Percentiles rank a stretch among this genome's conserved stretches.
Conservation (phyloP, 35 echinoderm and acorn worm genomes). For the Amphiura filiformis region DNA sequence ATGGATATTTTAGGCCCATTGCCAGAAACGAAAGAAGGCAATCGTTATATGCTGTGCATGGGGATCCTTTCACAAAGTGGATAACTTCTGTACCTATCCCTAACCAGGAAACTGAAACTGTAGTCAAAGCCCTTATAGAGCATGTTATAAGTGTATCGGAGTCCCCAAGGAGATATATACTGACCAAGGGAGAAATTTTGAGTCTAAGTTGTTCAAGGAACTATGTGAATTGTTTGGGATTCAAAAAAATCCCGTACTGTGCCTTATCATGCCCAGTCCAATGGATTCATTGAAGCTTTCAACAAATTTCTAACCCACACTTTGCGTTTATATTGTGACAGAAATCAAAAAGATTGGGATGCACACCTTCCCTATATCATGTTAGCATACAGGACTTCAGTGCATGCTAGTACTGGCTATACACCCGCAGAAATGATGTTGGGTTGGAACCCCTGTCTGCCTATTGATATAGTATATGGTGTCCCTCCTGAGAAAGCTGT, state of each 20-base stretch:
- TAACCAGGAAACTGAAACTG: constrained; percentile 43
- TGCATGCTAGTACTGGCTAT: constrained; percentile 41
- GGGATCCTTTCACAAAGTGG: constrained; percentile 68
- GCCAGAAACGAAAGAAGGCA: constrained; percentile 37
- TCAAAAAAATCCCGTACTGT: constrained; percentile 47
- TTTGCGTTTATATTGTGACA: constrained; percentile 4
- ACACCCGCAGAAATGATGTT: constrained; percentile 53
- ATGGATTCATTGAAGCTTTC: constrained; percentile 30
- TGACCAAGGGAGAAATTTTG: constrained; percentile 67
- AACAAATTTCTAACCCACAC: constrained; percentile 7
- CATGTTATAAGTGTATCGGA: constrained; percentile 56
- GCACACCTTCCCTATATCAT: constrained; percentile 21
- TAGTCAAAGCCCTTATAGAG: constrained; percentile 37
- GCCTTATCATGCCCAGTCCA: constrained; percentile 35
- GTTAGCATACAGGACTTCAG: constrained; percentile 22
- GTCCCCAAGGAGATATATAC: constrained; percentile 38
- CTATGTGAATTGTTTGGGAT: constrained; percentile 48
- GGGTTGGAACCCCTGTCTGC: constrained; percentile 15
- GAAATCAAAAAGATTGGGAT: constrained; percentile 44
- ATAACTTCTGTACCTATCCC: constrained; percentile 47
- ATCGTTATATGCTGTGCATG: constrained; percentile 42
- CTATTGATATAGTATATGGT: constrained; percentile 20
- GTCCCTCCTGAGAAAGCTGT: neutral
- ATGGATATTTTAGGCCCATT: constrained; percentile 46
- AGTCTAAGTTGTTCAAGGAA: constrained; percentile 49